Base-by-base conservation (phyloP, 2,797 vertebrate genomes). In the Delichon dasypus region DNA sequence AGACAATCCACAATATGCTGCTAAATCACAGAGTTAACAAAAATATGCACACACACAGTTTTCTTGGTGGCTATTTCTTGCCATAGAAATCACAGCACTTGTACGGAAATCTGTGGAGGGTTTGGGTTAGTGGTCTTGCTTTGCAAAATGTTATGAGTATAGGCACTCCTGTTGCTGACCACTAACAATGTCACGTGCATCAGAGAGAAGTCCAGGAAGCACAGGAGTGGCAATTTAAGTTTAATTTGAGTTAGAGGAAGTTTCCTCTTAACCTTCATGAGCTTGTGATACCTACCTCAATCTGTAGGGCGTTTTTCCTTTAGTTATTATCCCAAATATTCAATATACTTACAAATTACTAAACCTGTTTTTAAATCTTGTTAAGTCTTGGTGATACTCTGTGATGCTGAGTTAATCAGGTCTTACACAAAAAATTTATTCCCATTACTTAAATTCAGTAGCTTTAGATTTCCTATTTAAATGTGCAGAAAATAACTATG, bases 221-320 rank as follows among this genome's bases (percentile, higher is more conserved):
- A 55, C 27, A 76, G 21, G 18, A 94, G 73, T 90, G 79, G 51
- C 60, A 95, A 72, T 95, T 91, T 85, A 90, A 79, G 40, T 84
- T 84, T 86, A 65, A 83, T 85, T 78, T 88, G 44, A 93, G 71
- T 87, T 71, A 72, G 19, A 60, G 89, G 82, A 94, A 90, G 34
- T 75, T 91, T 95, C 64, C 74, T 90, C 83, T 96, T 96, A 94
- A 93, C 74, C 77, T 94, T 94, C 61, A 30, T 90, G 79, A 83
- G 36, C 36, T 71, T 79, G 62, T 76, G 29, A 23, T 86, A 68
- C 48, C 48, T 45, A 84, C 85, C 55, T 89, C 71, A 55, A 4
- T 90, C 44, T 73, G 45, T 94, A 91, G 74, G 71, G 88, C 2
- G 0, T 64, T 94, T 91, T 93, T 70, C 65, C 64, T 84, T 91